Base-by-base conservation (phyloP, 2,797 vertebrate genomes). In the Simalia tracyae region DNA sequence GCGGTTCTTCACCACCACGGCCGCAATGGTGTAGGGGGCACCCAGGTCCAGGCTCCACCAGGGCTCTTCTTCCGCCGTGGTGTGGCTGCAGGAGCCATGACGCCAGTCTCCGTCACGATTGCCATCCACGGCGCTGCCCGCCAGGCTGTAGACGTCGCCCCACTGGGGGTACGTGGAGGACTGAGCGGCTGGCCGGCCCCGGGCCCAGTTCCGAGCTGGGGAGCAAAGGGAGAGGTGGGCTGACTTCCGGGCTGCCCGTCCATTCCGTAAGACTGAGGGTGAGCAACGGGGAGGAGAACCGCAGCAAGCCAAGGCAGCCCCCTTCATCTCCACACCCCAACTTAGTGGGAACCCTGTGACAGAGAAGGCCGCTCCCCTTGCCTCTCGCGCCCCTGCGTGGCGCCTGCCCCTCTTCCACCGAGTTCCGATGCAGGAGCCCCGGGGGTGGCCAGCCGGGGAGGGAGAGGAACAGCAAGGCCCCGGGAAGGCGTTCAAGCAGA, bases 21-120 rank as follows among this genome's bases (percentile, higher is more conserved):
- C 91, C 1, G 50, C 61, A 57, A 95, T 15, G 14, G 76, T 68
- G 0, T 76, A 81, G 5, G 10, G 19, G 24, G 36, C 6, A 1
- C 88, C 92, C 61, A 95, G 64, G 86, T 94, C 90, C 50, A 93
- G 90, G 36, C 64, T 91, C 94, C 94, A 95, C 94, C 94, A 95
- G 5, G 94, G 93, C 86, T 93, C n/a, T 17, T 42, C 11, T 72
- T 95, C 89, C 7, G 15, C 46, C 0, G 2, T 7, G 15, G 93
- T 94, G 46, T 93, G 89, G 22, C 89, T 84, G 59, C 93, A 95
- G 17, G 94, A 91, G 64, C 93, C 92, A 2, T 86, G 90, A 19
- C 91, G 42, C 87, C 85, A 95, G 87, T 95, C 86, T 5, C 90
- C 92, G 0, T 89, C 68, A 4, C 92, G 60, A 26, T 90, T 60